A percentile compares a stretch with the other conserved stretches of the same genome.
phyloP scores from a whole-genome alignment of 2,888 invertebrate species.

The Loripinus fragilis region DNA sequence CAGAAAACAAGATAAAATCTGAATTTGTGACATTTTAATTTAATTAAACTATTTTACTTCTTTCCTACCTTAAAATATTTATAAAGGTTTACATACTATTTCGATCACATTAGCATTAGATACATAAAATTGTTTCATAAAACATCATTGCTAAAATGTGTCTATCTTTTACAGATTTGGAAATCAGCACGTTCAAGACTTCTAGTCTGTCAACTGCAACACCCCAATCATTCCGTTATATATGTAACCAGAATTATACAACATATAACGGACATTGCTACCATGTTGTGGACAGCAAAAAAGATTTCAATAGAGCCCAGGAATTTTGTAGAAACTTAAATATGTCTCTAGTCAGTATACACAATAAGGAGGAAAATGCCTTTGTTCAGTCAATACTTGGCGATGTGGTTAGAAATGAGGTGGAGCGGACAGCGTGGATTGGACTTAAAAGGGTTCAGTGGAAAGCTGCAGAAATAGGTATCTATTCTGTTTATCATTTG shows the following conservation, averaged over 20 bases:
- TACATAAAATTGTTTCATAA: too few relatives aligned
- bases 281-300: not conserved
- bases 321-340: constrained; percentile 3
- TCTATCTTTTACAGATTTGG: too few relatives aligned
- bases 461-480: not conserved
- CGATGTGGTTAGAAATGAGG: not conserved
- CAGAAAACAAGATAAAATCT: too few relatives aligned
- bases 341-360: constrained; percentile 29
- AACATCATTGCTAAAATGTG: too few relatives aligned
- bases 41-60: too few relatives aligned
- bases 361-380: constrained; percentile 24
- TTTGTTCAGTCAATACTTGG: not conserved
- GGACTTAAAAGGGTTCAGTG: constrained; percentile 4
- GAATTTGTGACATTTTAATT: too few relatives aligned
- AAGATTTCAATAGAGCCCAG: constrained; percentile 1
- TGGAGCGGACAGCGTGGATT: not conserved
- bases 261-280: constrained; percentile 12
- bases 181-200: too few relatives aligned
- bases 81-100: too few relatives aligned
- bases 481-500: too few relatives aligned
- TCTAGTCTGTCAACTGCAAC: not conserved
- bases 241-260: not conserved
- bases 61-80: too few relatives aligned
- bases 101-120: too few relatives aligned
- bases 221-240: not conserved